A percentile compares a stretch with the other conserved stretches of the same genome.
Evolutionary conservation across 2,797 vertebrate genomes (phyloP).

Genomic region (Rhadinocentrus ornatus): DNA sequence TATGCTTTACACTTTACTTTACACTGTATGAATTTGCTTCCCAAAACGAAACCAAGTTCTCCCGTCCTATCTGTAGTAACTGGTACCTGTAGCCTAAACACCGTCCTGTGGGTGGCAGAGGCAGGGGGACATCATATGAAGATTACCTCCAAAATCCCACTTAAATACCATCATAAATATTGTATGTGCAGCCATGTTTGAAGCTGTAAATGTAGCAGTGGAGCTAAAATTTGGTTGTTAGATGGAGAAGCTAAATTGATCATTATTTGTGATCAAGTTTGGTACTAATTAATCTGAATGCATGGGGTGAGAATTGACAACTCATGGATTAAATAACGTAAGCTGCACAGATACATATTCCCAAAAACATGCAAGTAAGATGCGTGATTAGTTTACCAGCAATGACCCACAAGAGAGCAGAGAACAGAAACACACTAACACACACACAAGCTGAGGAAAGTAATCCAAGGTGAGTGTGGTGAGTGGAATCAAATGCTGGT

Average conservation of each 20-base stretch:
- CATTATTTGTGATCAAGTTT: slow-evolving; percentile 63
- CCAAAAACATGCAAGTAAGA: slow-evolving; percentile 37
- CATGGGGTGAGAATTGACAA: slow-evolving; percentile 22
- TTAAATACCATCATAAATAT: slow-evolving; percentile 78
- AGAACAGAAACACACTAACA: slow-evolving; percentile 1
- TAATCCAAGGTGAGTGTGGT: slow-evolving; percentile 53
- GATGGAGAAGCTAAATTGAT: slow-evolving; percentile 33
- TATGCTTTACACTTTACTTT: too few species aligned
- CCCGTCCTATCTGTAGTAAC: slow-evolving; percentile 26
- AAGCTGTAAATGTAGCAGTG: slow-evolving; percentile 53
- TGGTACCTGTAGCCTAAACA: slow-evolving; percentile 57
- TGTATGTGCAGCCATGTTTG: slow-evolving; percentile 61
- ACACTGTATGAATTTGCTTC: slow-evolving; percentile 31
- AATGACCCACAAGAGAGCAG: slow-evolving; percentile 19
- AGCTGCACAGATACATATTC: neutral
- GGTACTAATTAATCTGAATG: slow-evolving; percentile 36
- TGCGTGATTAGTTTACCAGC: slow-evolving; percentile 11
- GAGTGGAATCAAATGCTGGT: slow-evolving; percentile 53
- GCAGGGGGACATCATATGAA: slow-evolving; percentile 65
- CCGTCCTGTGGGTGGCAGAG: slow-evolving; percentile 69
- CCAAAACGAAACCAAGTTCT: slow-evolving; percentile 28
- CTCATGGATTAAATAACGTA: slow-evolving; percentile 1
- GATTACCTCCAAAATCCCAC: slow-evolving; percentile 69
- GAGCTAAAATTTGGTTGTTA: slow-evolving; percentile 24
- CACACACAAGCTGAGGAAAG: slow-evolving; percentile 8